Conservation (phyloP, 2,888 invertebrate genomes). For the Seira sanloemensis region DNA sequence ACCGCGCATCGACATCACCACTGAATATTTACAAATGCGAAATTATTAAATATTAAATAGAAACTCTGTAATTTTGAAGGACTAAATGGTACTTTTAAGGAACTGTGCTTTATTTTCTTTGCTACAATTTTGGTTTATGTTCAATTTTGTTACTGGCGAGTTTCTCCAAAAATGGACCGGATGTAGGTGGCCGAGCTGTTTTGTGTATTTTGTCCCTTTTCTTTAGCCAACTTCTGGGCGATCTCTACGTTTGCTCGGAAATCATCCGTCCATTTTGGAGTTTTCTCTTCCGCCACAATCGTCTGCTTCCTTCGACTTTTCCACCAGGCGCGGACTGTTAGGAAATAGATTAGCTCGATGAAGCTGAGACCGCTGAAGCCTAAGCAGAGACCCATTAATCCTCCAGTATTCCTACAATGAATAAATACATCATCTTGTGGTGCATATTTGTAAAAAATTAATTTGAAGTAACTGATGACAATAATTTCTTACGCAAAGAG, state of each 20-base stretch:
- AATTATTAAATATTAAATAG: too few relatives aligned
- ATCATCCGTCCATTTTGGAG: conserved; percentile 22
- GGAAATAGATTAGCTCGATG: conserved; percentile 65
- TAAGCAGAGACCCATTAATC: conserved; percentile 65
- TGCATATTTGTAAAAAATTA: not conserved
- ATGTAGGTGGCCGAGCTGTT: conserved; percentile 16
- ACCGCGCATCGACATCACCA: too few relatives aligned
- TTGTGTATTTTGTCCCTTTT: not conserved
- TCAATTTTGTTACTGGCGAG: too few relatives aligned
- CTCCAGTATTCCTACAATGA: conserved; percentile 65
- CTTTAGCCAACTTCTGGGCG: not conserved
- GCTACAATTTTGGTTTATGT: too few relatives aligned
- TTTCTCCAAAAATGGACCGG: conserved; percentile 37
- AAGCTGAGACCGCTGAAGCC: conserved; percentile 66
- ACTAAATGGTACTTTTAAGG: too few relatives aligned
- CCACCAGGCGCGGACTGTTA: conserved; percentile 64
- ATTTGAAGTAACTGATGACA: not conserved
- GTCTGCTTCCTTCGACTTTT: conserved; percentile 32
- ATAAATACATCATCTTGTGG: not conserved
- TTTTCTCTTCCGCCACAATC: conserved; percentile 17
- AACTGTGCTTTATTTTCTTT: too few relatives aligned
- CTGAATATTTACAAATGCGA: too few relatives aligned
- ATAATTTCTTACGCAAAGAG: conserved; percentile 68
- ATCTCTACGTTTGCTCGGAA: not conserved
- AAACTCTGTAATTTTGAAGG: too few relatives aligned